phyloP scores from a whole-genome alignment of 2,888 invertebrate genomes.

The Meiosimyza decipiens region DNA sequence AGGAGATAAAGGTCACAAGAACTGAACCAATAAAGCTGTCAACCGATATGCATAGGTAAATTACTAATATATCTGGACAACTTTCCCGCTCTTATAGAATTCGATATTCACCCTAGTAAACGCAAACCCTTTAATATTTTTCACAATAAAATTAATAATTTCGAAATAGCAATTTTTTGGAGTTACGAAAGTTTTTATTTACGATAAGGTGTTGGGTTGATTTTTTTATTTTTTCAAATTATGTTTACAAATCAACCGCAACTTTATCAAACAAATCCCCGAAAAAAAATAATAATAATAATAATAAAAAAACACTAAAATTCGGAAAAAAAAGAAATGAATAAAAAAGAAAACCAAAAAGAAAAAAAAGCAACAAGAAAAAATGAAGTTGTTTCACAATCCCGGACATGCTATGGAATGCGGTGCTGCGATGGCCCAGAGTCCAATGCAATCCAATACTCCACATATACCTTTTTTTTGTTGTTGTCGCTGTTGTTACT shows the following conservation, averaged over 20 bases:
- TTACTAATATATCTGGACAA: no score
- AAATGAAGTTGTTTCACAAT: conserved; percentile 61
- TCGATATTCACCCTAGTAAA: no score
- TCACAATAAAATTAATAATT: no score
- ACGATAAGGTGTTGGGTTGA: background rate
- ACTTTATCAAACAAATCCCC: conserved; percentile 16
- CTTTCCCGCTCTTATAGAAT: no score
- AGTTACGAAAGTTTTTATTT: background rate
- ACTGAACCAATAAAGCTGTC: no score
- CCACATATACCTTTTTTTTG: background rate
- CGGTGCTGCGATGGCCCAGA: conserved; percentile 42
- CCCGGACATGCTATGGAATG: conserved; percentile 61
- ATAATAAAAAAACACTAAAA: background rate
- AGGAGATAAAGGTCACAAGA: no score
- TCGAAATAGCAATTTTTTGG: background rate
- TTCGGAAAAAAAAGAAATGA: no score
- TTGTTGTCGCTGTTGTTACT: conserved; percentile 3
- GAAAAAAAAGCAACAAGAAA: conserved; percentile 33
- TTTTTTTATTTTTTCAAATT: conserved; percentile 2
- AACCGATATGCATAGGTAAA: no score
- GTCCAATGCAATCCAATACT: conserved; percentile 19
- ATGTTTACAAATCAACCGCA: conserved; percentile 17
- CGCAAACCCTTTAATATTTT: no score
- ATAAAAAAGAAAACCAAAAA: background rate
- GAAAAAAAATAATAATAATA: background rate